Evolutionary conservation across 2,888 invertebrate species (phyloP), one percentile per base, ranked within the genome.

Genomic region (Lacanobia wlatinum): DNA sequence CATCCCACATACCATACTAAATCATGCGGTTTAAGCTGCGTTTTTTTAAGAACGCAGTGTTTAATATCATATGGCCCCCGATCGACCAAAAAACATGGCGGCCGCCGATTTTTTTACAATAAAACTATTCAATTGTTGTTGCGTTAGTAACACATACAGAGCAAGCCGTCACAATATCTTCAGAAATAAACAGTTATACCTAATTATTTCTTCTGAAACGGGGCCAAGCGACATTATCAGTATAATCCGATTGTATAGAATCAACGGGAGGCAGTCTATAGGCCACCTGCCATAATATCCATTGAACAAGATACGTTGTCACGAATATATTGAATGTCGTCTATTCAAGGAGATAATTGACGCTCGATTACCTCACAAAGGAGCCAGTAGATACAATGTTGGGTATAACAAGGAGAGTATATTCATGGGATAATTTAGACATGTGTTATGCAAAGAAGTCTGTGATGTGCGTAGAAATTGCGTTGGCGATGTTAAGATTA

Each of bases 311-410:
- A 76, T 70, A 65, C 70, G 38, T 58, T 2, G 70, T 63, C 77
- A 77, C 58, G 48, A 53, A 66, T 58, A 55, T 18, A 43, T 23
- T 50, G 70, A 58, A 65, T 67, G n/a, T 50, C 12, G 21, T 58
- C 53, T 73, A 78, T 73, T 70, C 72, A 70, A 1, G 10, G 38
- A 60, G 46, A 63, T 83, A 83, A 79, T 69, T 74, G 80, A 23
- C 79, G 74, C 79, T 70, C 74, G 83, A 78, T 74, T 68, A 74
- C 46, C 50, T 38, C 58, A 79, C 74, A 81, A 74, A 68, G 65
- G 69, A 59, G 14, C 28, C 65, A 50, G 46, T 48, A 40, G 34
- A 50, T 48, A 62, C 77, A 65, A 43, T 58, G 53, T 67, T n/a
- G 16, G 48, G 2, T 61, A 43, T 61, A 56, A 59, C 21, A 50